A percentile compares a stretch with the other conserved stretches of the same genome.
These are phyloP conservation scores for Halcyon malimbica DNA, from an alignment of 2,113 vertebrate species.

Conservation along the genomic window DNA sequence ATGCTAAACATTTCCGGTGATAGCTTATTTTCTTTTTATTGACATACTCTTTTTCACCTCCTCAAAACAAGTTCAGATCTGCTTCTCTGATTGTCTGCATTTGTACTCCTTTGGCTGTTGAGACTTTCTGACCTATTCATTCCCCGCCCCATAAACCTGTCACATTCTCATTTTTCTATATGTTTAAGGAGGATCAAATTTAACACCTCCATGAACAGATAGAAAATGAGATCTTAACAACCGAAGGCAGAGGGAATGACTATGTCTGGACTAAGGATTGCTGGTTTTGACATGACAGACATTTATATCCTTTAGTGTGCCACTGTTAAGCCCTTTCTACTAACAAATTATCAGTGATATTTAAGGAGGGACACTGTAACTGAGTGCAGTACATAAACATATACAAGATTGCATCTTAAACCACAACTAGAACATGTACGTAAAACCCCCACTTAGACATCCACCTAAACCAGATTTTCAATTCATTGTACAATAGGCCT, in stretches of 20 bases:
- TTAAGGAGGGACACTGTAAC: background rate
- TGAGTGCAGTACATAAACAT: background rate
- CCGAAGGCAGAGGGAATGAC: background rate
- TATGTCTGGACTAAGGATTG: background rate
- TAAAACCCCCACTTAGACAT: background rate
- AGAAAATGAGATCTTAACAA: background rate
- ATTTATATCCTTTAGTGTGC: background rate
- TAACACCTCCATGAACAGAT: background rate
- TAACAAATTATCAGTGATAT: background rate
- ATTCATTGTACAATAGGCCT: background rate
- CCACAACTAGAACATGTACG: background rate
- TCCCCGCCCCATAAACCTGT: background rate
- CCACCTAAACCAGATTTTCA: background rate
- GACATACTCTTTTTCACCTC: background rate
- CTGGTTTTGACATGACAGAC: background rate
- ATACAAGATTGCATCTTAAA: background rate
- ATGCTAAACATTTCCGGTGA: background rate
- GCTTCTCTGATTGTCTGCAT: background rate
- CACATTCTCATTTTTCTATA: background rate
- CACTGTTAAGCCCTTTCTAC: background rate
- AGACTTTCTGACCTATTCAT: background rate
- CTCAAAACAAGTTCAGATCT: background rate
- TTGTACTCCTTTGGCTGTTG: background rate
- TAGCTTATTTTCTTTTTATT: background rate
- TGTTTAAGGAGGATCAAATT: background rate